Conservation (phyloP, 2,113 vertebrate genomes). For the Baryphthengus martii region DNA sequence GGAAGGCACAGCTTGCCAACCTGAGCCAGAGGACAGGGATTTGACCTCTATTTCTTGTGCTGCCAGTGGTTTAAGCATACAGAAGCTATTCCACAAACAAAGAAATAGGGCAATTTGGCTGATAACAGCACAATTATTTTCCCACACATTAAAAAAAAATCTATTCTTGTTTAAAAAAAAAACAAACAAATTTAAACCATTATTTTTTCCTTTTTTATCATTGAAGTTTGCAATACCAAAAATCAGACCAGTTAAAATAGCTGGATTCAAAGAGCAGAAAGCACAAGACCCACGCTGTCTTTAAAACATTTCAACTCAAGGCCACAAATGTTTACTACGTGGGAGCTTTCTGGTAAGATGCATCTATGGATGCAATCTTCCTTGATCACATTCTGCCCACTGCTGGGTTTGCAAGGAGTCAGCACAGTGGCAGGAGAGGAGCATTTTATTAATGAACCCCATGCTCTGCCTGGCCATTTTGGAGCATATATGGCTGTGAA, state of each 20-base stretch:
- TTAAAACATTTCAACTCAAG: background rate
- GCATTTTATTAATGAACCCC: background rate
- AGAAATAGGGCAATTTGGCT: background rate
- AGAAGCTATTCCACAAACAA: background rate
- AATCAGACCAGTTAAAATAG: background rate
- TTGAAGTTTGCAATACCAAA: background rate
- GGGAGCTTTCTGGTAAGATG: background rate
- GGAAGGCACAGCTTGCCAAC: background rate
- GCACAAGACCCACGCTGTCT: background rate
- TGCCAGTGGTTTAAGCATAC: background rate
- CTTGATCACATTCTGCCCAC: slow-evolving; percentile 37
- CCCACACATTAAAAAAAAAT: background rate
- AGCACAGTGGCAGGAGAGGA: background rate
- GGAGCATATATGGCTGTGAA: background rate
- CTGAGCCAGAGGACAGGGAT: background rate
- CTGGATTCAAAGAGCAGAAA: background rate
- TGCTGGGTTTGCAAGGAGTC: slow-evolving; percentile 16
- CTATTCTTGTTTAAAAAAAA: background rate
- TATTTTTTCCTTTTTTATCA: background rate
- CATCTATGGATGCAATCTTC: background rate
- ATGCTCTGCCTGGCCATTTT: background rate
- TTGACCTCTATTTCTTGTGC: background rate
- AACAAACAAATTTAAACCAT: no score
- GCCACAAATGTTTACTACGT: background rate
- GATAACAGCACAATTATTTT: background rate